Base-by-base conservation (phyloP, 2,113 vertebrate genomes). In the Poeciliopsis occidentalis region DNA sequence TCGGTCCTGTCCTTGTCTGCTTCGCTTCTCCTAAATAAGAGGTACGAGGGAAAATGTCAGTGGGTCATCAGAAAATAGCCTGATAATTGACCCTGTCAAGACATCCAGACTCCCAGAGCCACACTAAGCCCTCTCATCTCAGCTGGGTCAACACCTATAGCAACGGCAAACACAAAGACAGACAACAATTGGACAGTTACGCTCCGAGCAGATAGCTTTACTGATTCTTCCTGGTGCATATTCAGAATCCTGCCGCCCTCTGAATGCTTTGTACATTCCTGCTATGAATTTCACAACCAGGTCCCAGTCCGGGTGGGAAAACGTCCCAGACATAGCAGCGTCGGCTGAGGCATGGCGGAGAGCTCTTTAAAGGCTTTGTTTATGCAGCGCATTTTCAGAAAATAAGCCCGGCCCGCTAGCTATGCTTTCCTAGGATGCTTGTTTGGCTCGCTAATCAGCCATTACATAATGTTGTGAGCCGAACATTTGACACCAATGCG, bases 21-120 rank as follows among this genome's bases (percentile, higher is more conserved):
- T 69, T 65, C 66, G 24, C 74, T 64, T 64, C 67, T 73, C 63
- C 75, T 81, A 74, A 80, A 78, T 79, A 80, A 83, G 73, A 87
- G 47, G 69, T 11, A 67, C 74, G 51, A 51, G 73, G 65, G 30
- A 41, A 78, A 77, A 83, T 83, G 78, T 79, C 70, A 79, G 70
- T 67, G 76, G 81, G 81, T 85, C 79, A 68, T 77, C 84, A 86
- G 91, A 91, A 92, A 94, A 94, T 92, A 94, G 89, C 82, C 71
- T 57, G 68, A 82, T 92, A 93, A 94, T 93, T 92, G 74, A 85
- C 82, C 67, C 84, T 72, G 85, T 85, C 88, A 78, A 69, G 79
- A 69, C 26, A 31, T n/a, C 69, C 81, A 64, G 22, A 65, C 73
- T 73, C 61, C 11, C 69, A 74, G 67, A 57, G 79, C 84, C 80